Conservation (phyloP, 2,888 invertebrate species). For the Cyclophora albipunctata region DNA sequence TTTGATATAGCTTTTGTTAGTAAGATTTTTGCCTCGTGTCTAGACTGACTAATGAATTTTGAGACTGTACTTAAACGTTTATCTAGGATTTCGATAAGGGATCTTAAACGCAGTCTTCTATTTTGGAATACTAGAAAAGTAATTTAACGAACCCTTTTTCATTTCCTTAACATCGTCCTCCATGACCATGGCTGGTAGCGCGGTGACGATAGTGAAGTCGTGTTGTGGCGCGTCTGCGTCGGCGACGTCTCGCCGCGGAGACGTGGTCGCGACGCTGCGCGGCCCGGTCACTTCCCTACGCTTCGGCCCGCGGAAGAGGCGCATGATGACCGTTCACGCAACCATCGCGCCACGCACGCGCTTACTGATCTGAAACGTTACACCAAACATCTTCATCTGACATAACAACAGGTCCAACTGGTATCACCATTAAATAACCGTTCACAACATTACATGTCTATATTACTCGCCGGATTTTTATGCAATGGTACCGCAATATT, state of each 20-base stretch:
- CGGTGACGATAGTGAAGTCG: constrained; percentile 84
- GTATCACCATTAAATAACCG: neutral
- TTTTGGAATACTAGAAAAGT: too few relatives aligned
- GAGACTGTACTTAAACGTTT: too few relatives aligned
- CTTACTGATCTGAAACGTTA: constrained; percentile 18
- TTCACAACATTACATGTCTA: neutral
- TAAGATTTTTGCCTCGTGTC: too few relatives aligned
- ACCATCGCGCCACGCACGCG: constrained; percentile 59
- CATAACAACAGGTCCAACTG: neutral
- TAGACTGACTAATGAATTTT: too few relatives aligned
- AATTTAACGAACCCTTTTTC: constrained; percentile 62
- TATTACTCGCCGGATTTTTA: neutral
- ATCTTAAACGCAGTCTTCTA: too few relatives aligned
- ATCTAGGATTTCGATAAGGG: too few relatives aligned
- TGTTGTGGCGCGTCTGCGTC: constrained; percentile 55
- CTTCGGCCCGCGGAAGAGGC: constrained; percentile 79
- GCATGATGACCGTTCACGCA: constrained; percentile 75
- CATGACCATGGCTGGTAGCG: constrained; percentile 84
- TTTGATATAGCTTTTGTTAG: too few relatives aligned
- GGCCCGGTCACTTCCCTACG: constrained; percentile 78
- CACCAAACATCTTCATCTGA: neutral
- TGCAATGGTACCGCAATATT: too few relatives aligned
- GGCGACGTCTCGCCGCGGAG: constrained; percentile 60
- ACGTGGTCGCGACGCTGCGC: constrained; percentile 62
- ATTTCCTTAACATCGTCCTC: constrained; percentile 80